phyloP scores from a whole-genome alignment of 2,797 vertebrate genomes.

The Sebastes kiyomatsui region DNA sequence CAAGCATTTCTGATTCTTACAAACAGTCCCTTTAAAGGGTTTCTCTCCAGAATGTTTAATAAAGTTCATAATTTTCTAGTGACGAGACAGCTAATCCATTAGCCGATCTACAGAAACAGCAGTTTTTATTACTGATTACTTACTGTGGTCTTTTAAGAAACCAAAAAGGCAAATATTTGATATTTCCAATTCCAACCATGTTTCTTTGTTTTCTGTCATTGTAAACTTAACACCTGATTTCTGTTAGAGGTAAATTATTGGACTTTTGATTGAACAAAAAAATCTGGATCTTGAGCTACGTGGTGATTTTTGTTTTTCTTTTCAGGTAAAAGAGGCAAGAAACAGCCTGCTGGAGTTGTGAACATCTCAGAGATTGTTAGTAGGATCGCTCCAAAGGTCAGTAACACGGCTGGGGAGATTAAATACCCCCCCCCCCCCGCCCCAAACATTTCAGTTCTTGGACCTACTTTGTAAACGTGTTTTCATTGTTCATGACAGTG shows the following conservation, averaged over 20 bases:
- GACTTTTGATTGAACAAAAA: background rate
- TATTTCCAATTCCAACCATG: too few species aligned
- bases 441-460: background rate
- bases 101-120: background rate
- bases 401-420: background rate
- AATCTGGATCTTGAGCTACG: background rate
- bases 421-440: background rate
- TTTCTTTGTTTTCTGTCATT: background rate
- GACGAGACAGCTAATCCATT: background rate
- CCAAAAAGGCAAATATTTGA: background rate
- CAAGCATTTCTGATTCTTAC: too few species aligned
- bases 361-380: constrained; percentile 82
- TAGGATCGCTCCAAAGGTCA: constrained; percentile 83
- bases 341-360: constrained; percentile 10
- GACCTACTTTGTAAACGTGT: background rate
- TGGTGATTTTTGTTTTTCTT: background rate
- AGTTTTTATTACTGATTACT: background rate
- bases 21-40: background rate
- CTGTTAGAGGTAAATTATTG: background rate
- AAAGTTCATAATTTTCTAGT: background rate
- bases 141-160: background rate
- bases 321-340: constrained; percentile 71
- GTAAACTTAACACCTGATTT: background rate
- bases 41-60: background rate
- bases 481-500: background rate